Evolutionary conservation across 2,888 invertebrate genomes (phyloP).

Genomic region (Drosophila prolongata): DNA sequence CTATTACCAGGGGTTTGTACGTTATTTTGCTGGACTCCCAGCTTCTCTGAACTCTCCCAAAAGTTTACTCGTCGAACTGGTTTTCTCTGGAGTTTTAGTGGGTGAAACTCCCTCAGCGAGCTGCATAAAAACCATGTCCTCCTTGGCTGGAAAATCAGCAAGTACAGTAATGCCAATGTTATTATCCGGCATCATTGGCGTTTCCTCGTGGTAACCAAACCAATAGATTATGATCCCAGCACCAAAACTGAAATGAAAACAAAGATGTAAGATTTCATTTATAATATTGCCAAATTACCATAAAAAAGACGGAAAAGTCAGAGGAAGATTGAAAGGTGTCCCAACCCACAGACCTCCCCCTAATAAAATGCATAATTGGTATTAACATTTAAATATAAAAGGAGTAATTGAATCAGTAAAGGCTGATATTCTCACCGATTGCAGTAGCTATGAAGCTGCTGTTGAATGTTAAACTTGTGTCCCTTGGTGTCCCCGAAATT

Average conservation of each 20-base stretch:
- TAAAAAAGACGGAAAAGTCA: no score
- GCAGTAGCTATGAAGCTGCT: conserved; percentile 95
- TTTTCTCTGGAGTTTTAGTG: neutral
- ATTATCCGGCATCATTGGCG: conserved; percentile 86
- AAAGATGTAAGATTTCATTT: neutral
- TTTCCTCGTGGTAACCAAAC: conserved; percentile 92
- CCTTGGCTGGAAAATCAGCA: conserved; percentile 86
- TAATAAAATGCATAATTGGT: no score
- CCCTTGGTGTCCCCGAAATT: conserved; percentile 94
- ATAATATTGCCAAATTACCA: no score
- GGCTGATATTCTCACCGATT: conserved; percentile 86
- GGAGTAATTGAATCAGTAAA: no score
- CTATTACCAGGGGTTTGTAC: neutral
- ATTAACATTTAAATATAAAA: no score
- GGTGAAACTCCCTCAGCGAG: conserved; percentile 12
- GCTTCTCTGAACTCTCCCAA: neutral
- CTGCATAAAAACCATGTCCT: conserved; percentile 84
- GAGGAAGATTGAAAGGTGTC: no score
- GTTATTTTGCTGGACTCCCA: neutral
- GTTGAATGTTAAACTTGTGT: conserved; percentile 92
- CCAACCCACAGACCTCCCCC: no score
- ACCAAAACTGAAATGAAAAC: conserved; percentile 88
- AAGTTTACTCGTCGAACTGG: neutral
- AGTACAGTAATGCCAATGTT: conserved; percentile 87
- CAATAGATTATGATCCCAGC: conserved; percentile 97